A percentile compares a stretch with the other conserved stretches of the same genome.
Evolutionary conservation across 2,888 invertebrate genomes (phyloP).

Genomic region (Amiota communis): DNA sequence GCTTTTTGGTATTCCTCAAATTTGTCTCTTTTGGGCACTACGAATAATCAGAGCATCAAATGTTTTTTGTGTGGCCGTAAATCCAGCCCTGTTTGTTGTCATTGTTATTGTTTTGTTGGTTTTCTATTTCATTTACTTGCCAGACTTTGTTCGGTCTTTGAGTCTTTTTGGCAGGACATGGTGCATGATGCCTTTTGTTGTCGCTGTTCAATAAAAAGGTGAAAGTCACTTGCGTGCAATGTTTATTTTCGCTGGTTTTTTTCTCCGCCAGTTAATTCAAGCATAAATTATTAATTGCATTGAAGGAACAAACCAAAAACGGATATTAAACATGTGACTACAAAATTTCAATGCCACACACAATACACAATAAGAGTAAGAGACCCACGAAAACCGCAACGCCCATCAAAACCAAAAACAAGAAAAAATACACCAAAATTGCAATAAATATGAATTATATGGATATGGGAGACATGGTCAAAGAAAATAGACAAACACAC

Average conservation of each 20-base stretch:
- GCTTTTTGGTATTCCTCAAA: too few species aligned
- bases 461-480: not conserved
- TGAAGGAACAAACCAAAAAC: conserved; percentile 4
- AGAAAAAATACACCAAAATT: not conserved
- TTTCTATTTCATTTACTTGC: not conserved
- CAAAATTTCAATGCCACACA: not conserved
- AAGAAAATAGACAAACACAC: not conserved
- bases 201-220: conserved; percentile 18
- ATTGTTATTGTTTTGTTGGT: not conserved
- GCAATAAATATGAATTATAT: too few species aligned
- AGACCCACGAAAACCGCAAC: conserved; percentile 15
- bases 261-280: not conserved
- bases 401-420: not conserved
- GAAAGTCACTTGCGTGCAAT: conserved; percentile 18
- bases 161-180: not conserved
- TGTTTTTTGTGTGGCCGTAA: too few species aligned
- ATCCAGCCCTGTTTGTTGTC: too few species aligned
- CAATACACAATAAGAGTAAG: too few species aligned
- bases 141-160: not conserved
- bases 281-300: conserved; percentile 25
- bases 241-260: too few species aligned
- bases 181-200: not conserved
- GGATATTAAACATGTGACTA: conserved; percentile 21
- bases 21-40: too few species aligned
- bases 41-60: too few species aligned